Percentiles rank a stretch among this genome's conserved stretches.
phyloP scores from a whole-genome alignment of 2,888 invertebrate genomes.

The Himalopsyche tibetana region DNA sequence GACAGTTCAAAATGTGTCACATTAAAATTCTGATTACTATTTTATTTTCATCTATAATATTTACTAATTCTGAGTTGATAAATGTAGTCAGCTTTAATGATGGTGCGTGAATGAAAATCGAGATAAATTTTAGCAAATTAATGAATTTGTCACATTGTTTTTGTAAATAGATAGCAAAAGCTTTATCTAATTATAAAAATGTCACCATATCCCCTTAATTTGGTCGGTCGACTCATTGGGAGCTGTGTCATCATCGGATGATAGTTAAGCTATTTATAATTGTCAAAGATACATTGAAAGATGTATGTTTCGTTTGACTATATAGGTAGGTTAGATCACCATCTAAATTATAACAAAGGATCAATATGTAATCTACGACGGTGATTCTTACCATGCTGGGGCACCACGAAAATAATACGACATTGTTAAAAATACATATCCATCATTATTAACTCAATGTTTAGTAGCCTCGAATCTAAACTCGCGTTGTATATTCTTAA shows the following conservation, averaged over 20 bases:
- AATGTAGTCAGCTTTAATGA: too few relatives aligned
- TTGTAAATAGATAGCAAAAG: background rate
- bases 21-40: too few relatives aligned
- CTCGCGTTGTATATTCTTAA: too few relatives aligned
- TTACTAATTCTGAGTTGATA: too few relatives aligned
- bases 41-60: too few relatives aligned
- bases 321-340: background rate
- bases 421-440: too few relatives aligned
- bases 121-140: background rate
- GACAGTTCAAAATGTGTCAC: too few relatives aligned
- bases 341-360: background rate
- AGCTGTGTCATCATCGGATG: background rate
- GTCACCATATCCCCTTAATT: background rate
- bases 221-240: background rate
- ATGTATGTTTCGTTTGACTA: background rate
- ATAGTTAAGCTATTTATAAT: constrained; percentile 1
- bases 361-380: background rate
- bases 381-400: background rate
- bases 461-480: too few relatives aligned
- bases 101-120: constrained; percentile 9
- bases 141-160: background rate
- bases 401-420: too few relatives aligned
- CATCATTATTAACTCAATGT: too few relatives aligned
- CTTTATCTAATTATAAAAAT: background rate
- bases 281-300: background rate